Conservation (phyloP, 1,140 invertebrate species). For the Berghia stephanieae region DNA sequence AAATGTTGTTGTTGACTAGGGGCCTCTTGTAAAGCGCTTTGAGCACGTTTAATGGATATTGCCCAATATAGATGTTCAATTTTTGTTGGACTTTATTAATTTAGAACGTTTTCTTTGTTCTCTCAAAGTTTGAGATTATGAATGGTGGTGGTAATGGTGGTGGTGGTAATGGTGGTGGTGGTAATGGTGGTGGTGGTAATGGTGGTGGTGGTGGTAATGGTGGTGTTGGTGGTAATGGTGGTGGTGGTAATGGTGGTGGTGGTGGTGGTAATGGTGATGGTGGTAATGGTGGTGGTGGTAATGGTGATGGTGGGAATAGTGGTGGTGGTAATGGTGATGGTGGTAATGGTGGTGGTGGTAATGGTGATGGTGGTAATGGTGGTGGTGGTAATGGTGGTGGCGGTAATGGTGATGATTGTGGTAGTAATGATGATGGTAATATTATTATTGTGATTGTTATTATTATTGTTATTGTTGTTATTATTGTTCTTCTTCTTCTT, state of each 20-base stretch:
- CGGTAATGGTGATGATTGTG: no score
- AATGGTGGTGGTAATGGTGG: constrained; percentile 1
- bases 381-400: not conserved
- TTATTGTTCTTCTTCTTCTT: no score
- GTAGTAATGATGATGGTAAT: no score
- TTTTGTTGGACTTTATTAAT: no score
- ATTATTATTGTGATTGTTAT: no score
- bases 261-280: constrained; percentile 1
- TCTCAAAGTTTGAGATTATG: no score
- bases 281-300: constrained; percentile 1
- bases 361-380: constrained; percentile 1
- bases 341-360: constrained; percentile 1
- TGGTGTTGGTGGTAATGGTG: not conserved
- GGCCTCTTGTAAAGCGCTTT: no score
- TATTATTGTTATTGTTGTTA: not conserved
- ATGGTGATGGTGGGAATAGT: not conserved
- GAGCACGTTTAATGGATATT: no score
- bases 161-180: constrained; percentile 1
- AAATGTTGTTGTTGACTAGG: no score
- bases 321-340: constrained; percentile 1
- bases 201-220: not conserved
- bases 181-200: not conserved
- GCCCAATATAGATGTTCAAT: no score
- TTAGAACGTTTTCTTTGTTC: no score
- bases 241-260: constrained; percentile 1